Evolutionary conservation across 2,888 invertebrate genomes (phyloP), one percentile per base, ranked within the genome.

Genomic region (Alsophila aescularia): DNA sequence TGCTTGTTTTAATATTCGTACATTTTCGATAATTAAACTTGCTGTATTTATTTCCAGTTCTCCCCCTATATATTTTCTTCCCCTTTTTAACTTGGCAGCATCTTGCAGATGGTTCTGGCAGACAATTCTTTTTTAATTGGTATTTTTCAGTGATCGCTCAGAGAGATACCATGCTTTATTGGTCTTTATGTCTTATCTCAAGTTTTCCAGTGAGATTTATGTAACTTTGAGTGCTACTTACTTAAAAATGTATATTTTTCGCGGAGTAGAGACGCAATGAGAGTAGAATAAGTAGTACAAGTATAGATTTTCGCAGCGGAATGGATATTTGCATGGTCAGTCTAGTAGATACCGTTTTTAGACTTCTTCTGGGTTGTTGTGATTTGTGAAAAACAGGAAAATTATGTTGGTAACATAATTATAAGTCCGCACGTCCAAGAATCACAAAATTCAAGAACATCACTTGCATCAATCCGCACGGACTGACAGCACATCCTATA

Each of bases 21-120:
- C 5, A 0, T 29, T 16, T 42, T 14, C 29, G 48, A 50, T 62
- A 71, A 72, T 73, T 66, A 72, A 54, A 53, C 42, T 47, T 42
- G 42, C n/a, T 14, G 21, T 47, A 51, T 39, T 51, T 53, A 50
- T 50, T 51, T 49, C 44, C n/a, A n/a, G n/a, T n/a, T n/a, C 52
- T 12, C 34, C 51, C 56, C 44, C n/a, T n/a, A n/a, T n/a, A 54
- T 52, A 52, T 54, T 52, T 49, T 15, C 16, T 9, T 16, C 37
- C 42, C 39, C 34, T 29, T 41, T 53, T 52, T 18, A 42, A 52
- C 27, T 57, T 47, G 18, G 37, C 50, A 39, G 41, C 52, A 45
- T 58, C 50, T 52, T 21, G 40, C 45, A 53, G 53, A 53, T 51
- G 37, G 24, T 50, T 36, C 44, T 34, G 16, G 13, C 27, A 42